These are phyloP conservation scores for Drosophila baimaii DNA, from an alignment of 1,140 invertebrate species.

Conservation along the genomic window DNA sequence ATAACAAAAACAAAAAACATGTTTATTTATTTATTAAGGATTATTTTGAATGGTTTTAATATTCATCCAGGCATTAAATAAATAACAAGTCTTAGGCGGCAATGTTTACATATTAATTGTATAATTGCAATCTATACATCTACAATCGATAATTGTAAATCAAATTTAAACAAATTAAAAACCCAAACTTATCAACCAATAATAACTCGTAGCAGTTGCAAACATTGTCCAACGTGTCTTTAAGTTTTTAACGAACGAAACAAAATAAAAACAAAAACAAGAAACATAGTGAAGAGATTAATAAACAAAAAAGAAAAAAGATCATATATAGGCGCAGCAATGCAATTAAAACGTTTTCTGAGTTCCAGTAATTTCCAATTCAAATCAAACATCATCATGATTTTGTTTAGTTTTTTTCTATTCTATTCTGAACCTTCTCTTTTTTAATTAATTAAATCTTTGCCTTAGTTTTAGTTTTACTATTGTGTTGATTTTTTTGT, in stretches of 20 bases:
- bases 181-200: slow-evolving; percentile 38
- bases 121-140: slow-evolving; percentile 67
- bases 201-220: slow-evolving; percentile 66
- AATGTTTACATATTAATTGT: slow-evolving; percentile 67
- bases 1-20: slow-evolving; percentile 51
- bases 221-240: slow-evolving; percentile 76
- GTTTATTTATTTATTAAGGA: slow-evolving; percentile 82
- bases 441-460: slow-evolving; percentile 59
- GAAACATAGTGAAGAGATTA: slow-evolving; percentile 19
- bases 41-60: slow-evolving; percentile 80
- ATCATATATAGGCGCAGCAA: slow-evolving; percentile 56
- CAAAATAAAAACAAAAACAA: slow-evolving; percentile 10
- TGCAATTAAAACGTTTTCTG: slow-evolving; percentile 53
- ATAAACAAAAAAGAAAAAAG: slow-evolving; percentile 9
- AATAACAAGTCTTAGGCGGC: slow-evolving; percentile 66
- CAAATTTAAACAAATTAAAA: slow-evolving; percentile 32
- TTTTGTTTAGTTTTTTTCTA: slow-evolving; percentile 58
- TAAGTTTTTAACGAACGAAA: slow-evolving; percentile 80
- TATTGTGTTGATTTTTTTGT: slow-evolving; percentile 78
- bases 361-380: slow-evolving; percentile 44
- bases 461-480: slow-evolving; percentile 75
- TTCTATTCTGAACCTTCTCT: slow-evolving; percentile 55
- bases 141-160: slow-evolving; percentile 56
- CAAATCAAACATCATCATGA: slow-evolving; percentile 30
- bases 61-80: slow-evolving; percentile 79